phyloP scores from a whole-genome alignment of 2,888 invertebrate species.

The Diogma glabrata region DNA sequence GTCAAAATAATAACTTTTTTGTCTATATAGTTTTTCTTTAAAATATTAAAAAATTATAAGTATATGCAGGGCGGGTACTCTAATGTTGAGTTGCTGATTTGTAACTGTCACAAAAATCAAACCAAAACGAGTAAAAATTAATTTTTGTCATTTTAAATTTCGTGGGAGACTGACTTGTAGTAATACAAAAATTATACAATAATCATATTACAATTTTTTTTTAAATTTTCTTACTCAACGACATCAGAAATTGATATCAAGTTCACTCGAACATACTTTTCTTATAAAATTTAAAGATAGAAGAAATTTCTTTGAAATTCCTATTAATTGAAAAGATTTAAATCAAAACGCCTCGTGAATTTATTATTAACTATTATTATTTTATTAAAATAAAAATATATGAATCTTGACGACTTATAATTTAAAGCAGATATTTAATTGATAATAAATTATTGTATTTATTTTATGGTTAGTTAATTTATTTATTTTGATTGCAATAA shows the following conservation, averaged over 20 bases:
- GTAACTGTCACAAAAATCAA: conserved; percentile 7
- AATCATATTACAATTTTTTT: too few relatives aligned
- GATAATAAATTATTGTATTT: conserved; percentile 9
- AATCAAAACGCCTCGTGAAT: conserved; percentile 7
- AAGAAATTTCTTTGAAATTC: too few relatives aligned
- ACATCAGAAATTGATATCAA: too few relatives aligned
- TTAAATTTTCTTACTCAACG: too few relatives aligned
- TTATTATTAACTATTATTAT: conserved; percentile 1
- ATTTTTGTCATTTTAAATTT: too few relatives aligned
- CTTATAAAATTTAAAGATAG: too few relatives aligned
- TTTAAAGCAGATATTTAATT: conserved; percentile 9
- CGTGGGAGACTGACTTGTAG: conserved; percentile 6
- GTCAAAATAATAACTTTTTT: background rate
- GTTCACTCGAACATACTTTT: too few relatives aligned
- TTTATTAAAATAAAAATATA: background rate
- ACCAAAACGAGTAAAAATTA: too few relatives aligned
- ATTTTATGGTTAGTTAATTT: background rate
- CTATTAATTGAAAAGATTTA: conserved; percentile 6
- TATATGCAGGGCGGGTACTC: background rate
- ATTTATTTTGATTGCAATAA: conserved; percentile 3
- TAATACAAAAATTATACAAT: too few relatives aligned
- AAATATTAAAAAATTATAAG: too few relatives aligned
- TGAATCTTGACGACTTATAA: too few relatives aligned
- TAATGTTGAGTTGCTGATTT: background rate
- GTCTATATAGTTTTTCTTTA: background rate